Evolutionary conservation across 2,113 vertebrate genomes (phyloP).

Genomic region (Larimichthys polyactis): DNA sequence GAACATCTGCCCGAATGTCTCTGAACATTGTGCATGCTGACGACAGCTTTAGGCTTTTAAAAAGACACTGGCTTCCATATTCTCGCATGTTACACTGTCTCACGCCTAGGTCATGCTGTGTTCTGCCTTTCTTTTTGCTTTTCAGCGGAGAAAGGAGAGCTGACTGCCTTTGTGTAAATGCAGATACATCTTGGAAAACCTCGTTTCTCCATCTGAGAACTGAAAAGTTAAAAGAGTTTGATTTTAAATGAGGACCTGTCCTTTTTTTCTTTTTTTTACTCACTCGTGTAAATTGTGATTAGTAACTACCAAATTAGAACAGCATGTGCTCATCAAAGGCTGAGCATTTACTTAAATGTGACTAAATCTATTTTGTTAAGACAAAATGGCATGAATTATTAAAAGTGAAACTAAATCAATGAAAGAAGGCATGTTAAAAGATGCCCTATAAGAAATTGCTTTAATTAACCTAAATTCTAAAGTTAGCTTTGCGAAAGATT

Average conservation of each 20-base stretch:
- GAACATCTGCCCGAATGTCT: conserved; percentile 77
- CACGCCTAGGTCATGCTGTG: conserved; percentile 22
- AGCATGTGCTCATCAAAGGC: conserved; percentile 8
- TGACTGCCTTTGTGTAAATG: conserved; percentile 30
- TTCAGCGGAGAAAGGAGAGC: conserved; percentile 2
- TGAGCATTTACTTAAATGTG: neutral
- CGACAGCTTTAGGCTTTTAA: conserved; percentile 79
- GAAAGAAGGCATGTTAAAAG: neutral
- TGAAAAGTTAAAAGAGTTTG: conserved; percentile 23
- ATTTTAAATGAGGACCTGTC: neutral
- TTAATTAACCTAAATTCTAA: conserved; percentile 60
- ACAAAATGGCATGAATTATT: conserved; percentile 22
- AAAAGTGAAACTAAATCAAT: conserved; percentile 14
- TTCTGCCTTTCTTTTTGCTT: conserved; percentile 22
- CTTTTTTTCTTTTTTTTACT: conserved; percentile 7
- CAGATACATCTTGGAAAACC: conserved; percentile 14
- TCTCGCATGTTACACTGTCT: conserved; percentile 42
- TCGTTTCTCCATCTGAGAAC: neutral
- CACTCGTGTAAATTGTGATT: neutral
- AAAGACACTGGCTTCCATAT: conserved; percentile 48
- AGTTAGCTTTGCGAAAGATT: conserved; percentile 50
- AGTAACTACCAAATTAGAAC: neutral
- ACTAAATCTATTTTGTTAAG: conserved; percentile 12
- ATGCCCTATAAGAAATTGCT: conserved; percentile 2
- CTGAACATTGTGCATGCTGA: conserved; percentile 76